Evolutionary conservation across 2,797 vertebrate species (phyloP), one percentile per base, ranked within the genome.

Genomic region (Oophaga sylvatica): DNA sequence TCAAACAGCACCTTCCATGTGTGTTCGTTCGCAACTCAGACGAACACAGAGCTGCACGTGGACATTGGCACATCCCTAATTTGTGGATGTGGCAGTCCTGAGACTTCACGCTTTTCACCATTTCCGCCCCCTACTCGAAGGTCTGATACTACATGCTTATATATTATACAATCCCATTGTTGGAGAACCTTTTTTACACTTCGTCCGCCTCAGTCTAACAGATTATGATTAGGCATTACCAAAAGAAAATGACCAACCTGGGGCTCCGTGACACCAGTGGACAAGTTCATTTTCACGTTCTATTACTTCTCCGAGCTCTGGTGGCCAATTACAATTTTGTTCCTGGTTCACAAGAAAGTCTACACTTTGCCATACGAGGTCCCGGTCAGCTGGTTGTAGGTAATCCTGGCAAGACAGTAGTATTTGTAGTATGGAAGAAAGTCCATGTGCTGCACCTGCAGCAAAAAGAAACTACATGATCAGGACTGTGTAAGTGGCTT

Each of bases 341-440:
- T 97, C 97, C 91, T 97, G 97, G 85, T 96, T 96, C 96, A 96
- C 96, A 88, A 98, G 96, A 92, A 97, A 97, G 90, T 98, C 96
- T 48, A 97, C 93, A 0, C 97, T 97, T 91, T 97, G 96, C 96
- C 97, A 97, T 77, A 97, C 96, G 71, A 97, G 94, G 90, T 97
- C 96, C 90, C 93, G 95, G 87, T 97, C 96, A 3, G 93, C 91
- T 60, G 95, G 93, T 29, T 95, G 95, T 88, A 98, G 94, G 92
- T 96, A 92, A 81, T 97, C 96, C 0, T 96, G 95, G 92, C 97
- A 97, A 91, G 96, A 97, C 89, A 97, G 95, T 91, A 97, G 92
- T 96, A 98, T 97, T 93, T 97, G 96, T 76, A 98, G 95, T 91
- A 97, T 96, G 13, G 96, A 96, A 0, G 97, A 97, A 29, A 97